A percentile compares a stretch with the other conserved stretches of the same genome.
Conservation (phyloP, 2,797 vertebrate species). For the Lepus townsendii region DNA sequence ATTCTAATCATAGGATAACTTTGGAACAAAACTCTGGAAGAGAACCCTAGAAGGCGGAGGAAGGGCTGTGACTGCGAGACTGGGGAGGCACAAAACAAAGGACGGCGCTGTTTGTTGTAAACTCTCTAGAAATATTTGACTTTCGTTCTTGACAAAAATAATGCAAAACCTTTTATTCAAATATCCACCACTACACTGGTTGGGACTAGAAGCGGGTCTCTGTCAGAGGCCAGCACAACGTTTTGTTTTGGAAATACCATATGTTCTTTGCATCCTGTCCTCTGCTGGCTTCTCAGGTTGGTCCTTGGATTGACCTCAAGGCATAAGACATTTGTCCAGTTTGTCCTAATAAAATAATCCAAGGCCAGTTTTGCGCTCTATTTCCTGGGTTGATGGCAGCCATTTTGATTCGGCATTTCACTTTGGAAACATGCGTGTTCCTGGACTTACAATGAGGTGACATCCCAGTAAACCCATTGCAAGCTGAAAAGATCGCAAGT, state of each 20-base stretch:
- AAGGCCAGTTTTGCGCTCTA: not conserved
- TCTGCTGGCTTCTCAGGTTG: not conserved
- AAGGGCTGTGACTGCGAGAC: not conserved
- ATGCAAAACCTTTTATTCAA: not conserved
- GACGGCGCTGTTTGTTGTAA: not conserved
- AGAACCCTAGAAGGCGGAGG: not conserved
- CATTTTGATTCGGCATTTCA: not conserved
- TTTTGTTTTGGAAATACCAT: constrained; percentile 60
- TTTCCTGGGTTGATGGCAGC: not conserved
- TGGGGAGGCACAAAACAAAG: not conserved
- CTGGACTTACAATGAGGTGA: too few species aligned
- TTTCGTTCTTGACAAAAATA: not conserved
- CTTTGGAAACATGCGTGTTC: not conserved
- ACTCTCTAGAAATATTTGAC: not conserved
- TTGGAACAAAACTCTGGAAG: not conserved
- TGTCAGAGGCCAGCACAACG: constrained; percentile 72
- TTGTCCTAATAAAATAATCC: not conserved
- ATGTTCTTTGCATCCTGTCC: constrained; percentile 34
- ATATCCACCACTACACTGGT: not conserved
- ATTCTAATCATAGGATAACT: not conserved
- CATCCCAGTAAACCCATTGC: too few species aligned
- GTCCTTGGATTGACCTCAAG: not conserved
- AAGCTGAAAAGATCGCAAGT: too few species aligned
- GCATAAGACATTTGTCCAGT: accelerated
- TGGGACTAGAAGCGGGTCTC: constrained; percentile 60